A percentile compares a stretch with the other conserved stretches of the same genome.
phyloP scores from a whole-genome alignment of 2,113 vertebrate species.

The Alouatta palliata region DNA sequence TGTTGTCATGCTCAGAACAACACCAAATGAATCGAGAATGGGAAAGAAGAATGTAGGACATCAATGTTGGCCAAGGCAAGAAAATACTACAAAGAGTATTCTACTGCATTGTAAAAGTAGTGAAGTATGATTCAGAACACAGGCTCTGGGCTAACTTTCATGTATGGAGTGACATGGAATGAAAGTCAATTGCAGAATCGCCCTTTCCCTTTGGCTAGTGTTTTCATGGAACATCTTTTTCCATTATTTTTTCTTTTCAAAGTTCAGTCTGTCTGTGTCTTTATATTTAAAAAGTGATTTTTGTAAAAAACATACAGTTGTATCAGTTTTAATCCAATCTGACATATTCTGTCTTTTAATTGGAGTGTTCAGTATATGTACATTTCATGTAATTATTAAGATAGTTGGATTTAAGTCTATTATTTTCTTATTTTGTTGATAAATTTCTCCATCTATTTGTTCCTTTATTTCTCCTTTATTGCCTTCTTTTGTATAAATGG shows the following conservation, averaged over 20 bases:
- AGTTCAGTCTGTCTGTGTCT: neutral
- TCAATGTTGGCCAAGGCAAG: neutral
- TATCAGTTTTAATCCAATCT: neutral
- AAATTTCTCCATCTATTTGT: neutral
- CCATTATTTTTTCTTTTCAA: neutral
- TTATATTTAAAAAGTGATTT: neutral
- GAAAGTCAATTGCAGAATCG: neutral
- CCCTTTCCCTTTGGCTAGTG: neutral
- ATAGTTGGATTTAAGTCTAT: neutral
- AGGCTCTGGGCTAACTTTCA: neutral
- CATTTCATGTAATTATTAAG: neutral
- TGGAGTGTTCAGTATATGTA: neutral
- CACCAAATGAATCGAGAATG: neutral
- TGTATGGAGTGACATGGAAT: neutral
- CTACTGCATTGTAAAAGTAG: neutral
- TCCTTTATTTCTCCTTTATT: neutral
- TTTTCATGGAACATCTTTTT: neutral
- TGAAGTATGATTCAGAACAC: neutral
- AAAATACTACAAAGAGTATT: neutral
- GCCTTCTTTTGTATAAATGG: neutral
- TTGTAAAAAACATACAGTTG: neutral
- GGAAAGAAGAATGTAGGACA: neutral
- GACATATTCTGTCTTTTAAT: neutral
- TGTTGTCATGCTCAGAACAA: neutral
- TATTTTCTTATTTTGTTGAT: neutral